phyloP scores from a whole-genome alignment of 2,113 vertebrate species.

The Vidua chalybeata region DNA sequence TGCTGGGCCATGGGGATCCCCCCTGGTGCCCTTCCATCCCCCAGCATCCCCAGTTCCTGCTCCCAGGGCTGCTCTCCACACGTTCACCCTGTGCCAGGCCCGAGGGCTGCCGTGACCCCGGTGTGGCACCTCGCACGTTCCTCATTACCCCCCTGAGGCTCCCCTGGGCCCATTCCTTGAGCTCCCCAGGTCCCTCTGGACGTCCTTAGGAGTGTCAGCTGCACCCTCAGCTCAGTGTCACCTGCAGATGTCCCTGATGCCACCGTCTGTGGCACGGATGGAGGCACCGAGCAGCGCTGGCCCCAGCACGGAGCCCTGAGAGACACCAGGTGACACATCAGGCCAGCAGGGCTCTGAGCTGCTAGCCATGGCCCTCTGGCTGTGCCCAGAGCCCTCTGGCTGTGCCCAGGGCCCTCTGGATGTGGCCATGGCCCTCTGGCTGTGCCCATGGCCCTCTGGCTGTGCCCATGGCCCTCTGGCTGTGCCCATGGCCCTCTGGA shows the following conservation, averaged over 20 bases:
- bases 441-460: rapidly evolving
- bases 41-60: rapidly evolving
- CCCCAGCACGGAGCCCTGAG: neutral
- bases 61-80: neutral
- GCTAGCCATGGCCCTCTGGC: neutral
- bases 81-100: rapidly evolving
- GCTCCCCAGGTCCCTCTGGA: neutral
- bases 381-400: rapidly evolving
- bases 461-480: rapidly evolving
- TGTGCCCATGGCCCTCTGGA: rapidly evolving
- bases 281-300: neutral
- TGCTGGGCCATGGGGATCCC: neutral
- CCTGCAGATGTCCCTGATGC: rapidly evolving
- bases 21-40: rapidly evolving
- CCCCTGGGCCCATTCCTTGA: neutral
- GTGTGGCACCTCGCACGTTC: rapidly evolving
- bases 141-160: rapidly evolving
- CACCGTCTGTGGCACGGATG: rapidly evolving
- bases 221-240: neutral
- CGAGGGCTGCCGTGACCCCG: rapidly evolving
- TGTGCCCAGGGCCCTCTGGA: rapidly evolving
- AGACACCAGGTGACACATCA: rapidly evolving
- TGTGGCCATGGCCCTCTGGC: neutral
- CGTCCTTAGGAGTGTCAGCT: neutral
- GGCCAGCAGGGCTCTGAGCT: neutral